Percentiles rank a stretch among this genome's conserved stretches.
phyloP scores from a whole-genome alignment of 2,113 vertebrate species.

The Muntiacus reevesi region DNA sequence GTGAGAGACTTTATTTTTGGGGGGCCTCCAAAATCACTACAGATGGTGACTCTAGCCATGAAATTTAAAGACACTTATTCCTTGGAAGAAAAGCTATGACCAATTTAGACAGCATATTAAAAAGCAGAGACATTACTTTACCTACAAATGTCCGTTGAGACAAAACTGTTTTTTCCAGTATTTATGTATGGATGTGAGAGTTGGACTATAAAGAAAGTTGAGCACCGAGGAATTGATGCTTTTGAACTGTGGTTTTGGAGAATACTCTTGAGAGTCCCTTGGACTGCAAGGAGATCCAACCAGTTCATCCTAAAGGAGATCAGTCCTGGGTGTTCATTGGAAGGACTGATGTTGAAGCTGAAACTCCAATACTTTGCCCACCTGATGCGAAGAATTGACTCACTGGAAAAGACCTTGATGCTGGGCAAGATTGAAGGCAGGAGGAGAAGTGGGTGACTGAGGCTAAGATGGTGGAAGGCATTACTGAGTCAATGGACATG shows the following conservation, averaged over 20 bases:
- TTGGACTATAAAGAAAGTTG: not conserved
- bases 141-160: not conserved
- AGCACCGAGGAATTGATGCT: not conserved
- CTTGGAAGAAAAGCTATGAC: not conserved
- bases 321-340: not conserved
- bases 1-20: not conserved
- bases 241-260: not conserved
- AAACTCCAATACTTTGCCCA: not conserved
- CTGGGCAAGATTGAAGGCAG: not conserved
- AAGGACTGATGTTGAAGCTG: not conserved
- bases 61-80: not conserved
- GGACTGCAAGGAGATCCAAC: not conserved
- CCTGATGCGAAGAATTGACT: not conserved
- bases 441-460: not conserved
- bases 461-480: not conserved
- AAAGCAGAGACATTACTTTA: not conserved
- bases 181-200: not conserved
- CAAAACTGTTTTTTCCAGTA: not conserved
- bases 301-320: rapidly evolving
- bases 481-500: not conserved
- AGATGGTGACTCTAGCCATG: not conserved
- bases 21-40: not conserved
- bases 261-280: not conserved
- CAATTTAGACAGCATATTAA: not conserved
- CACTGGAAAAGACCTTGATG: not conserved